phyloP scores from a whole-genome alignment of 2,888 invertebrate genomes.

The Julus scandinavius region DNA sequence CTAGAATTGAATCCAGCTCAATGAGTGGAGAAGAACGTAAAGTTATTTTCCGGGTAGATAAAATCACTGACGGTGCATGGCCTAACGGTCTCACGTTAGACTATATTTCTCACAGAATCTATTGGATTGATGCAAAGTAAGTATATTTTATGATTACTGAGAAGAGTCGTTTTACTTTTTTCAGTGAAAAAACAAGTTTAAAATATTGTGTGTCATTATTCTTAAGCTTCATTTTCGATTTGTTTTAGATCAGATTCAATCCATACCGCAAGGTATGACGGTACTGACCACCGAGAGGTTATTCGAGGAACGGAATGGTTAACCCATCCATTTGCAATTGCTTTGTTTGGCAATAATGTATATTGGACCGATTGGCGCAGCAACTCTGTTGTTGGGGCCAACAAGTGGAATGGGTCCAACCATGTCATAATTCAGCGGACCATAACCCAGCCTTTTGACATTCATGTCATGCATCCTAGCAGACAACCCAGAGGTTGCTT shows the following conservation, averaged over 20 bases:
- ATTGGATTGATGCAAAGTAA: conserved; percentile 85
- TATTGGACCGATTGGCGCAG: conserved; percentile 96
- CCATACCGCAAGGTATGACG: conserved; percentile 84
- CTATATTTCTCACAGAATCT: conserved; percentile 77
- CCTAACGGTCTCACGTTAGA: conserved; percentile 86
- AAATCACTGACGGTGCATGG: conserved; percentile 77
- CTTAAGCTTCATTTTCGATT: too few species aligned
- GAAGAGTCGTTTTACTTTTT: too few species aligned
- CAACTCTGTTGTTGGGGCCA: conserved; percentile 85
- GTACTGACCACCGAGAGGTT: conserved; percentile 76
- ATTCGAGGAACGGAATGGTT: conserved; percentile 79
- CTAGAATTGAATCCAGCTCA: conserved; percentile 83
- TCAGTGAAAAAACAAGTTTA: too few species aligned
- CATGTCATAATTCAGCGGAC: conserved; percentile 83
- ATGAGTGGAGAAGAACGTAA: conserved; percentile 78
- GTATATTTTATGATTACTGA: neutral
- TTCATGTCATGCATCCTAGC: conserved; percentile 83
- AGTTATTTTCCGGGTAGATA: conserved; percentile 73
- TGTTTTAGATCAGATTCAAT: conserved; percentile 80
- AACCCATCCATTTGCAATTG: conserved; percentile 89
- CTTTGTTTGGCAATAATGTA: conserved; percentile 84
- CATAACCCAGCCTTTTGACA: conserved; percentile 88
- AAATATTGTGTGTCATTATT: too few species aligned
- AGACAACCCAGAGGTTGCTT: conserved; percentile 74
- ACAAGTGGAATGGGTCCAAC: conserved; percentile 85